phyloP scores from a whole-genome alignment of 53 echinoderm and acorn worm species.

The Mesocentrotus franciscanus region DNA sequence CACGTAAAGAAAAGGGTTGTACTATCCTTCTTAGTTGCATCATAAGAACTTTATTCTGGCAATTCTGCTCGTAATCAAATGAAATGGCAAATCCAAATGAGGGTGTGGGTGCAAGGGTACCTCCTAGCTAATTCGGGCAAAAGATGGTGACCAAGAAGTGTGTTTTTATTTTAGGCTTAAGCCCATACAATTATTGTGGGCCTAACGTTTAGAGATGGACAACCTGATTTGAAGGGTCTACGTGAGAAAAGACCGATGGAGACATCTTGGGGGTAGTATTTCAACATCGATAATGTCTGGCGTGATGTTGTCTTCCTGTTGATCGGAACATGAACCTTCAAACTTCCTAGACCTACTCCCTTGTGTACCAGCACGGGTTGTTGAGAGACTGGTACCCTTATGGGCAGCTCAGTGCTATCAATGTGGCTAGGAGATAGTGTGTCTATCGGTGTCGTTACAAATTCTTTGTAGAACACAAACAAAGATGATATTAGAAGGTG shows the following conservation, averaged over 20 bases:
- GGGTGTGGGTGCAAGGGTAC: background rate
- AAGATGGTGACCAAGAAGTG: background rate
- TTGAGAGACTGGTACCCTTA: background rate
- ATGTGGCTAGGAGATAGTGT: background rate
- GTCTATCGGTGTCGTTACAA: background rate
- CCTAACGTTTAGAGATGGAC: background rate
- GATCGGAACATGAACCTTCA: slow-evolving; percentile 49
- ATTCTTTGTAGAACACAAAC: background rate
- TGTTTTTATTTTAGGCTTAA: background rate
- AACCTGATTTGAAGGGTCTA: slow-evolving; percentile 8
- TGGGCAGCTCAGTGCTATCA: background rate
- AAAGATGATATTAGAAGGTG: background rate
- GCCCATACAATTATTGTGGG: background rate
- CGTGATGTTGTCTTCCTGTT: slow-evolving; percentile 51
- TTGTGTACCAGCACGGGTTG: slow-evolving; percentile 52
- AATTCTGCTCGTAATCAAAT: background rate
- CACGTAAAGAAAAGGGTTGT: background rate
- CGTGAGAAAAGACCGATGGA: slow-evolving; percentile 29
- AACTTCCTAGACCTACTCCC: slow-evolving; percentile 39
- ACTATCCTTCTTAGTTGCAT: background rate
- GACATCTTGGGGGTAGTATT: slow-evolving; percentile 44
- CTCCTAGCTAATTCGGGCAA: background rate
- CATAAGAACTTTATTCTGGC: background rate
- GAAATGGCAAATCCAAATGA: background rate
- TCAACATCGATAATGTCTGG: slow-evolving; percentile 53